Conservation (phyloP, 2,113 vertebrate genomes). For the Eulemur macaco region DNA sequence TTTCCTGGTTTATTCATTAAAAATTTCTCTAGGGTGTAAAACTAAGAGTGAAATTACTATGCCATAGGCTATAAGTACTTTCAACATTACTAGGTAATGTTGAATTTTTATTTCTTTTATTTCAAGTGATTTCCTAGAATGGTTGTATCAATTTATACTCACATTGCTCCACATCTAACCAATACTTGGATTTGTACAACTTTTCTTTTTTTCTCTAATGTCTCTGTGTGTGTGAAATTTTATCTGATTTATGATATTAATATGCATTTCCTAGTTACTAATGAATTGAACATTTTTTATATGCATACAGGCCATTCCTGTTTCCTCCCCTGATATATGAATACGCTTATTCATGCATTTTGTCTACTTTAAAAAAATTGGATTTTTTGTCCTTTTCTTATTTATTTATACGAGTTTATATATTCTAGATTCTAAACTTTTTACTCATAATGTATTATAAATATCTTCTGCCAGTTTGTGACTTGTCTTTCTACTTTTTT, state of each 20-base stretch:
- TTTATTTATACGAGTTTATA: not conserved
- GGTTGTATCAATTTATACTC: not conserved
- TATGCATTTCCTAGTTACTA: not conserved
- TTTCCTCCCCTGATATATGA: not conserved
- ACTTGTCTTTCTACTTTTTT: not conserved
- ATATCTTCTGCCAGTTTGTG: not conserved
- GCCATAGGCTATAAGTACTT: not conserved
- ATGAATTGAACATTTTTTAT: not conserved
- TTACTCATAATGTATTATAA: not conserved
- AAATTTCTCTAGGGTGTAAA: not conserved
- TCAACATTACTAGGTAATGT: not conserved
- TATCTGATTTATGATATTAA: not conserved
- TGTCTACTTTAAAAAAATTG: not conserved
- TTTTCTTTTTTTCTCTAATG: not conserved
- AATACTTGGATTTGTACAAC: not conserved
- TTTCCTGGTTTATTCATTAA: not conserved
- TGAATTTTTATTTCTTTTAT: too few relatives aligned
- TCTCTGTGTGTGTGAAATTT: not conserved
- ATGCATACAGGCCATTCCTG: not conserved
- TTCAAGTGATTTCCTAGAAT: not conserved
- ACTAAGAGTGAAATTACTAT: not conserved
- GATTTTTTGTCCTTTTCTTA: not conserved
- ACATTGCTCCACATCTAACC: not conserved
- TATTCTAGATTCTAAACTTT: not conserved
- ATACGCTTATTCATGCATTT: not conserved